Percentiles rank a stretch among this genome's conserved stretches.
phyloP scores from a whole-genome alignment of 2,113 vertebrate genomes.

The Mormoops blainvillei region DNA sequence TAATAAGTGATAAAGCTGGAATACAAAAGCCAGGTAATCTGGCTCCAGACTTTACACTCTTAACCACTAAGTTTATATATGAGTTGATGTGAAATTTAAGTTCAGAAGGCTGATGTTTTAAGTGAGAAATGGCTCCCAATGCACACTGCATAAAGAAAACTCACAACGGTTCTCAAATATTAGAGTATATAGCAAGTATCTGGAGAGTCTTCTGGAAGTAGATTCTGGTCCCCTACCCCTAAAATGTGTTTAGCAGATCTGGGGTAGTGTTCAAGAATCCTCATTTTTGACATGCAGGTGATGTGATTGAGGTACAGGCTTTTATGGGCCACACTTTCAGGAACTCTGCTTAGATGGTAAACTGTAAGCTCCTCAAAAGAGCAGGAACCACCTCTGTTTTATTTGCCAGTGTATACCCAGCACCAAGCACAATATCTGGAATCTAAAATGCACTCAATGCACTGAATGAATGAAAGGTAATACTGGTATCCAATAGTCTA shows the following conservation, averaged over 20 bases:
- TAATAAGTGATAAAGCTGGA: background rate
- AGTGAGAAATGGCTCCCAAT: background rate
- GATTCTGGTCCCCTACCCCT: background rate
- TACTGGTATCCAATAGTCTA: background rate
- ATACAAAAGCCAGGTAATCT: constrained; percentile 13
- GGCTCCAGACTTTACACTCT: background rate
- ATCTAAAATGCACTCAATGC: background rate
- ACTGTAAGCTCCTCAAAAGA: constrained; percentile 1
- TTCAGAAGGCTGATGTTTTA: constrained; percentile 1
- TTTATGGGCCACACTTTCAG: background rate
- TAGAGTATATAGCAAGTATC: background rate
- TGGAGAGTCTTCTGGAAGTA: constrained; percentile 25
- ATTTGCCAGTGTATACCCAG: background rate
- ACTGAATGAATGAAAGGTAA: background rate
- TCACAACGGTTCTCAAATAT: background rate
- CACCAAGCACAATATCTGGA: background rate
- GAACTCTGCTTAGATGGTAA: background rate
- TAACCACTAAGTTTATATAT: constrained; percentile 2
- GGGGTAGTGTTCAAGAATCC: background rate
- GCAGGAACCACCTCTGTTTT: background rate
- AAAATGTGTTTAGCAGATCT: constrained; percentile 2
- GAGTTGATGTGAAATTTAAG: background rate
- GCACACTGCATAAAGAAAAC: background rate
- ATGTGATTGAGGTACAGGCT: background rate
- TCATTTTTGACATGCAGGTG: background rate